Percentiles rank a stretch among this genome's conserved stretches.
These are phyloP conservation scores for Apodemia duryi DNA, from an alignment of 2,888 invertebrate genomes.

Conservation along the genomic window DNA sequence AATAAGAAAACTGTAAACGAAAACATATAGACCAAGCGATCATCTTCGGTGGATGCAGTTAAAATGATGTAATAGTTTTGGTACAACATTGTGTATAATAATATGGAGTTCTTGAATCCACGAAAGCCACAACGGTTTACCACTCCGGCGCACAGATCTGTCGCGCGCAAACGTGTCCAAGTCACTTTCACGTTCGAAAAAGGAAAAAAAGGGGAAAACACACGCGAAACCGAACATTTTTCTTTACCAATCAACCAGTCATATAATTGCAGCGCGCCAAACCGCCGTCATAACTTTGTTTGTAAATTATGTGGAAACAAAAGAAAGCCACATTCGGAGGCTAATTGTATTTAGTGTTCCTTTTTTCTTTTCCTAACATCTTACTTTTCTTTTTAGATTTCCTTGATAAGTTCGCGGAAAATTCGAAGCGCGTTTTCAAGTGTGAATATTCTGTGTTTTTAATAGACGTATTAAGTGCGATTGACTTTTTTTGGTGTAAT, in stretches of 20 bases:
- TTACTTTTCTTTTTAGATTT: conserved; percentile 38
- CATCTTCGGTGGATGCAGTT: background rate
- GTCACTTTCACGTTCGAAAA: conserved; percentile 60
- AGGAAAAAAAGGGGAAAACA: conserved; percentile 53
- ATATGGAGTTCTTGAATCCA: conserved; percentile 20
- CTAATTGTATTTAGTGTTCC: conserved; percentile 33
- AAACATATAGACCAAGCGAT: background rate
- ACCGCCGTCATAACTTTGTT: conserved; percentile 45
- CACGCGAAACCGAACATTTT: conserved; percentile 47
- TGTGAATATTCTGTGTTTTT: conserved; percentile 25
- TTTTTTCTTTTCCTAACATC: conserved; percentile 43
- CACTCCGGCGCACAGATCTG: conserved; percentile 54
- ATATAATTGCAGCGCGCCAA: conserved; percentile 39
- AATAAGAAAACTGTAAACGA: background rate
- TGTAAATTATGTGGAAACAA: conserved; percentile 55
- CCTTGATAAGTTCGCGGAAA: conserved; percentile 28
- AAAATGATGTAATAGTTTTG: conserved; percentile 21
- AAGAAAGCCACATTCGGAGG: conserved; percentile 33
- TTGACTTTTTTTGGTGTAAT: conserved; percentile 45
- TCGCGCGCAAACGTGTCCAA: conserved; percentile 59
- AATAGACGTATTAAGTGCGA: conserved; percentile 19
- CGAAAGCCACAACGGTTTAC: conserved; percentile 27
- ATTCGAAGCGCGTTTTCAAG: background rate
- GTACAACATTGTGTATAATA: conserved; percentile 11
- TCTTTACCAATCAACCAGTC: conserved; percentile 41